These are phyloP conservation scores for Rhodinocichla rosea DNA, from an alignment of 2,113 vertebrate genomes.

Conservation along the genomic window DNA sequence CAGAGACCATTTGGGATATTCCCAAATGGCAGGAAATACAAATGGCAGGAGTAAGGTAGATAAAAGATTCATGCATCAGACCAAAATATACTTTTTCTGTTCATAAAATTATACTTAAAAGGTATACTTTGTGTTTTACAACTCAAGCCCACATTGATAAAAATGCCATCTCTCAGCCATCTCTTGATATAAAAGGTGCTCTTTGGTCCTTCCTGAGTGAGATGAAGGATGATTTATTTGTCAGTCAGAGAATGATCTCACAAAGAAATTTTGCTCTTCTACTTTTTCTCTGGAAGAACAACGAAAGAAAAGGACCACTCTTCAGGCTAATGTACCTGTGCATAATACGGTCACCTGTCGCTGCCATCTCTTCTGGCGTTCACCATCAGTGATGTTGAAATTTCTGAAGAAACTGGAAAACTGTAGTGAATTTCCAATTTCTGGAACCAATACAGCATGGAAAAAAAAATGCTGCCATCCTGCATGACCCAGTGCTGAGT, in stretches of 20 bases:
- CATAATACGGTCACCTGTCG: neutral
- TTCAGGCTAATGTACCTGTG: neutral
- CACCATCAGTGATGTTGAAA: neutral
- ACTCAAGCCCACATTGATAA: neutral
- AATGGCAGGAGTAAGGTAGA: neutral
- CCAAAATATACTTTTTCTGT: neutral
- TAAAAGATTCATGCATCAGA: neutral
- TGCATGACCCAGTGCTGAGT: neutral
- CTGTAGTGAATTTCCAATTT: neutral
- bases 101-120: slow-evolving; percentile 8
- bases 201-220: neutral
- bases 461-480: neutral
- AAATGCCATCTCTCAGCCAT: neutral
- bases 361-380: neutral
- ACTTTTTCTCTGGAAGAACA: neutral
- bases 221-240: neutral
- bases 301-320: neutral
- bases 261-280: neutral
- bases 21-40: neutral
- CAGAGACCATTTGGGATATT: neutral
- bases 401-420: neutral
- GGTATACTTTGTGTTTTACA: neutral
- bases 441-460: neutral
- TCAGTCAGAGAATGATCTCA: neutral
- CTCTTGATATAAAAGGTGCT: neutral